Evolutionary conservation across 2,888 invertebrate genomes (phyloP).

Genomic region (Anthoptus insignis): DNA sequence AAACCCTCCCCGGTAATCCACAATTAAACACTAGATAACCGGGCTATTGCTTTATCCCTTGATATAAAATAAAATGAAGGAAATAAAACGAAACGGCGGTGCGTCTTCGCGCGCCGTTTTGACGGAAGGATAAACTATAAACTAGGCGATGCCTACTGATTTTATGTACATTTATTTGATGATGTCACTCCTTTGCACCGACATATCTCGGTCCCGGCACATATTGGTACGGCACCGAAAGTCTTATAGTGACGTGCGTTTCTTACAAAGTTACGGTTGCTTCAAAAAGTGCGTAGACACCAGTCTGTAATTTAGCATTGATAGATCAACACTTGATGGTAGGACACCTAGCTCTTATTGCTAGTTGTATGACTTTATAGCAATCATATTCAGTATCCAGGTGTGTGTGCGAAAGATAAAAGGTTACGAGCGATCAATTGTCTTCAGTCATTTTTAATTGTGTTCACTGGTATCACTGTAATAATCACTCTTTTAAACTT

Average conservation of each 20-base stretch:
- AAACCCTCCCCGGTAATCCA: slow-evolving; percentile 66
- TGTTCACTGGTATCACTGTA: slow-evolving; percentile 19
- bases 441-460: slow-evolving; percentile 34
- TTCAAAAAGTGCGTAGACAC: slow-evolving; percentile 97
- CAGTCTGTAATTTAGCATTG: slow-evolving; percentile 97
- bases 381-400: slow-evolving; percentile 20
- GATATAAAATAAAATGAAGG: slow-evolving; percentile 83
- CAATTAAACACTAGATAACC: slow-evolving; percentile 67
- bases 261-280: slow-evolving; percentile 92
- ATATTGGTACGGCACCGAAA: slow-evolving; percentile 81
- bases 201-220: slow-evolving; percentile 94
- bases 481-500: neutral
- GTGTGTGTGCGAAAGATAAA: slow-evolving; percentile 10
- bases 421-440: slow-evolving; percentile 30
- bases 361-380: slow-evolving; percentile 41
- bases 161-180: slow-evolving; percentile 70
- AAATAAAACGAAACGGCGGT: slow-evolving; percentile 82
- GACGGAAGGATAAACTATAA: slow-evolving; percentile 69
- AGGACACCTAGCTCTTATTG: slow-evolving; percentile 65
- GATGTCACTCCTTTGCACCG: slow-evolving; percentile 71
- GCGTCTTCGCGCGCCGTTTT: slow-evolving; percentile 78
- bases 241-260: slow-evolving; percentile 55
- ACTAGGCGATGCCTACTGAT: slow-evolving; percentile 44
- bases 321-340: slow-evolving; percentile 68
- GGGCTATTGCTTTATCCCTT: slow-evolving; percentile 82